phyloP scores from a whole-genome alignment of 37 sponge, comb jelly and placozoan genomes.

The Haliclona indistincta region DNA sequence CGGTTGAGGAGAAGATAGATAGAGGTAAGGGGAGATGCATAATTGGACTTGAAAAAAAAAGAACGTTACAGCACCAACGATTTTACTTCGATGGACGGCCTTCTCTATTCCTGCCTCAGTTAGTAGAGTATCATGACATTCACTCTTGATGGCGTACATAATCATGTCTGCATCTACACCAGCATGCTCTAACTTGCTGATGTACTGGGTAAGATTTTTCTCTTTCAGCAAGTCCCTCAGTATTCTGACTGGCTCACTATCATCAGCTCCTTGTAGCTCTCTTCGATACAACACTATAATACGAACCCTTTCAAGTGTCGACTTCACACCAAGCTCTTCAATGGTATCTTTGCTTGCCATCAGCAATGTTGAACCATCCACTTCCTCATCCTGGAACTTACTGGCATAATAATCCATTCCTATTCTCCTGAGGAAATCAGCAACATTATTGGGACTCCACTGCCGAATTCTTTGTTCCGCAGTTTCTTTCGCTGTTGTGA shows the following conservation, averaged over 20 bases:
- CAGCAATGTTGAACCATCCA: slow-evolving; percentile 23
- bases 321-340: not conserved
- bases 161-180: slow-evolving; percentile 11
- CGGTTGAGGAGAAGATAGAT: too few species aligned
- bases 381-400: slow-evolving; percentile 6
- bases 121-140: slow-evolving; percentile 12
- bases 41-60: too few species aligned
- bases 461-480: too few species aligned
- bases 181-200: not conserved
- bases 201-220: not conserved
- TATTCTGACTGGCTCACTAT: not conserved
- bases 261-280: not conserved
- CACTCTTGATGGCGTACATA: not conserved
- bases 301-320: not conserved
- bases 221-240: too few species aligned
- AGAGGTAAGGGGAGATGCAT: too few species aligned
- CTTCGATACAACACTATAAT: slow-evolving; percentile 1
- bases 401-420: slow-evolving; percentile 9
- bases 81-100: slow-evolving; percentile 34
- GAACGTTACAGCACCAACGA: slow-evolving; percentile 9
- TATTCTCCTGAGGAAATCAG: slow-evolving; percentile 18
- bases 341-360: not conserved
- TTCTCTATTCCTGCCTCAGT: slow-evolving; percentile 50
- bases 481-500: too few species aligned
- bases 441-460: slow-evolving; percentile 21